These are phyloP conservation scores for Limenitis camilla DNA, from an alignment of 2,888 invertebrate species.

Conservation along the genomic window DNA sequence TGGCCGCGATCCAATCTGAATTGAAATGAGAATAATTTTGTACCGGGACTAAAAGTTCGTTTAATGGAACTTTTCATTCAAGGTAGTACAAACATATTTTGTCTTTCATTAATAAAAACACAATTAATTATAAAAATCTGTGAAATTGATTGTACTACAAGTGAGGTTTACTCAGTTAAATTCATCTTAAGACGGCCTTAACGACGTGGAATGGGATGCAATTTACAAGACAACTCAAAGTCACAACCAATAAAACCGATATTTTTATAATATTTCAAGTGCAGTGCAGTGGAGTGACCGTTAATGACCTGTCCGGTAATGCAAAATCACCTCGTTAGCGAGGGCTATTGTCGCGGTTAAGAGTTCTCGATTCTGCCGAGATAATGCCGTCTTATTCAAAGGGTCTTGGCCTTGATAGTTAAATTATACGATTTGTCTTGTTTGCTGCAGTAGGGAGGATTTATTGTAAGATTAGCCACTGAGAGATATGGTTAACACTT, in stretches of 20 bases:
- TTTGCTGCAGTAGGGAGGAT: constrained; percentile 2
- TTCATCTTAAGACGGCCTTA: neutral
- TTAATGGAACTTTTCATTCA: no score
- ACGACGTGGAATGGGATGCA: constrained; percentile 3
- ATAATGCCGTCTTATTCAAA: constrained; percentile 27
- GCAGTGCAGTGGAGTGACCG: constrained; percentile 46
- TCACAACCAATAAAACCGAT: constrained; percentile 20
- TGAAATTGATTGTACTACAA: neutral
- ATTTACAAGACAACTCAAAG: constrained; percentile 6
- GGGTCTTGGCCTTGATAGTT: constrained; percentile 16
- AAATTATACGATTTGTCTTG: constrained; percentile 12
- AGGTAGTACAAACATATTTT: no score
- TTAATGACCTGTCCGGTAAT: constrained; percentile 50
- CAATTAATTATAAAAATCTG: no score
- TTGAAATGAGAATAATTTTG: no score
- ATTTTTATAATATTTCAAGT: constrained; percentile 26
- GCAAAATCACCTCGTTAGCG: constrained; percentile 57
- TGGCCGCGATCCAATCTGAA: no score
- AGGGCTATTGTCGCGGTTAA: constrained; percentile 40
- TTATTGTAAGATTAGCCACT: constrained; percentile 24
- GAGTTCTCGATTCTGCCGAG: constrained; percentile 41
- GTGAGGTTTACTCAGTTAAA: neutral
- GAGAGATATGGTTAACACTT: no score
- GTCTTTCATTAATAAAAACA: no score
- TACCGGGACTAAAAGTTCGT: no score